Percentiles rank a stretch among this genome's conserved stretches.
phyloP scores from a whole-genome alignment of 1,140 invertebrate species.

The Panagrolaimus sp. region DNA sequence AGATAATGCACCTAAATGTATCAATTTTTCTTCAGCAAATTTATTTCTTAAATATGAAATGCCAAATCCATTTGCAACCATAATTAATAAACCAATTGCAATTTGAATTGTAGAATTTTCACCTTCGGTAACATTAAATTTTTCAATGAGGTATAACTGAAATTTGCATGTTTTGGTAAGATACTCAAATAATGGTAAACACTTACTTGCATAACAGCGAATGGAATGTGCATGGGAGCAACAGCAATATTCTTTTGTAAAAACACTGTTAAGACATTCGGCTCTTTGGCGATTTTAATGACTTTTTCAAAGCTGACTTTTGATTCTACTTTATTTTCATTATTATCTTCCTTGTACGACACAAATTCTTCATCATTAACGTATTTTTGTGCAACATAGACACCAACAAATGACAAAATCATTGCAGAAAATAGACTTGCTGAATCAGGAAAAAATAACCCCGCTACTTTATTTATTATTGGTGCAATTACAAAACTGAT shows the following conservation, averaged over 20 bases:
- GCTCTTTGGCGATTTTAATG: not conserved
- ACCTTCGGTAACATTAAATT: not conserved
- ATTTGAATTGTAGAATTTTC: not conserved
- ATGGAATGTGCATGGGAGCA: not conserved
- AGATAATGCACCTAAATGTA: not conserved
- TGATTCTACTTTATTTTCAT: not conserved
- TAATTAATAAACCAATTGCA: not conserved
- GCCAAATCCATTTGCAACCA: not conserved
- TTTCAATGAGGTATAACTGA: conserved; percentile 2
- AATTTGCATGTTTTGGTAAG: too few species aligned
- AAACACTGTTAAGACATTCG: conserved; percentile 3
- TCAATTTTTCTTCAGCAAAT: not conserved
- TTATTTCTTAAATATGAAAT: not conserved
- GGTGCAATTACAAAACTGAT: not conserved
- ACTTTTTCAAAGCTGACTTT: not conserved
- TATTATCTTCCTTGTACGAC: not conserved
- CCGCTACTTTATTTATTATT: not conserved
- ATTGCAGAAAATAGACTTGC: not conserved
- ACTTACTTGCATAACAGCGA: conserved; percentile 1
- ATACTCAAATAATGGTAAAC: too few species aligned
- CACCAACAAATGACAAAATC: not conserved
- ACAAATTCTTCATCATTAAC: not conserved
- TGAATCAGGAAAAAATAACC: not conserved
- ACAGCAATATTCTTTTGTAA: conserved; percentile 11
- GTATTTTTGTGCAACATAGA: not conserved